Conservation (phyloP, 2,888 invertebrate genomes). For the Polylopha cassiicola region DNA sequence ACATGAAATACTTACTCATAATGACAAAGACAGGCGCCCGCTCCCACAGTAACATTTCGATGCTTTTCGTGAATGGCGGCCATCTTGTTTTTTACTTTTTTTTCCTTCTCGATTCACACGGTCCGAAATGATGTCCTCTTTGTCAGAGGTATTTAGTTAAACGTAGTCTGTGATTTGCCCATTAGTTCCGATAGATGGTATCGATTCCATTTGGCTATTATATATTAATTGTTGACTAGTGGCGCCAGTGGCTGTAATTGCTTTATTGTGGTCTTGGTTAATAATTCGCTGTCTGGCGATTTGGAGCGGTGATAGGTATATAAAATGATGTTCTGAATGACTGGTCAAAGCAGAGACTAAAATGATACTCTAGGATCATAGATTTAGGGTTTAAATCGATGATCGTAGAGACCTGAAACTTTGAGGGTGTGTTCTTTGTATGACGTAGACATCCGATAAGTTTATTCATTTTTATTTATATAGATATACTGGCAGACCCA, state of each 20-base stretch:
- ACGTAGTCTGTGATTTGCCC: slow-evolving; percentile 36
- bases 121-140: slow-evolving; percentile 46
- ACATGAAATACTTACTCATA: slow-evolving; percentile 49
- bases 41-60: slow-evolving; percentile 58
- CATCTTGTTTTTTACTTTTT: slow-evolving; percentile 37
- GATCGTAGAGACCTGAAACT: too few relatives aligned
- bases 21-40: slow-evolving; percentile 50
- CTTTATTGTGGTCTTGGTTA: slow-evolving; percentile 2
- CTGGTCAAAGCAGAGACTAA: too few relatives aligned
- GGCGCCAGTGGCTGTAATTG: slow-evolving; percentile 30
- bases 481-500: too few relatives aligned
- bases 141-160: slow-evolving; percentile 39
- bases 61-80: slow-evolving; percentile 56
- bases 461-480: too few relatives aligned
- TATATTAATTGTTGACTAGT: slow-evolving; percentile 27
- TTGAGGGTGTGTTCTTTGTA: too few relatives aligned
- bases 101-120: slow-evolving; percentile 55
- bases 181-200: slow-evolving; percentile 48
- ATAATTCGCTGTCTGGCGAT: not conserved
- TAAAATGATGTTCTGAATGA: too few relatives aligned
- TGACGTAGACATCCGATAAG: too few relatives aligned
- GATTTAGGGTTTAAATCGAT: too few relatives aligned
- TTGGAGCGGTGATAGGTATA: too few relatives aligned
- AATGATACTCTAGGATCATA: too few relatives aligned
- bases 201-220: slow-evolving; percentile 39